phyloP scores from a whole-genome alignment of 2,797 vertebrate genomes.

The Siniperca undulata region DNA sequence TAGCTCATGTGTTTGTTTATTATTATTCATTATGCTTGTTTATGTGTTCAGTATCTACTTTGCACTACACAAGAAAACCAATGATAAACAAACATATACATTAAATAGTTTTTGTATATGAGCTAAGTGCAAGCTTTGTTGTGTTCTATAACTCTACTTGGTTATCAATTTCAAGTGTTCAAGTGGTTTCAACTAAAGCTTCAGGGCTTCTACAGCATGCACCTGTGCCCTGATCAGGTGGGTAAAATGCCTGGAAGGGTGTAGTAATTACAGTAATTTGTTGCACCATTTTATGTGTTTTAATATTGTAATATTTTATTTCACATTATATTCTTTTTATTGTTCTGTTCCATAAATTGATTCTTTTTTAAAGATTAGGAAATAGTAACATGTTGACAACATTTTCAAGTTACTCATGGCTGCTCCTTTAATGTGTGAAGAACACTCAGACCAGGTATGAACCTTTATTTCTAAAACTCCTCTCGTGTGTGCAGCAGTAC shows the following conservation, averaged over 20 bases:
- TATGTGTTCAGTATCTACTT: neutral
- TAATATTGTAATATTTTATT: neutral
- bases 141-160: neutral
- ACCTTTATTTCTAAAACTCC: conserved; percentile 6
- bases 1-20: neutral
- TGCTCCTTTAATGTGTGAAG: conserved; percentile 1
- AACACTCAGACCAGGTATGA: neutral
- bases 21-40: neutral
- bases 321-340: neutral
- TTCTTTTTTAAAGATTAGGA: neutral
- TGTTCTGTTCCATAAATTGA: conserved; percentile 1
- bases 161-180: no score
- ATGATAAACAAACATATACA: neutral
- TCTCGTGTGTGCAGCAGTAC: neutral
- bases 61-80: neutral
- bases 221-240: no score
- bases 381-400: neutral
- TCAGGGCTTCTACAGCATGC: no score
- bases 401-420: conserved; percentile 9
- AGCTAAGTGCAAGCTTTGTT: neutral
- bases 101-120: neutral
- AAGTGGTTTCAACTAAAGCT: no score
- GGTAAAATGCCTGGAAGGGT: neutral
- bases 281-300: neutral
- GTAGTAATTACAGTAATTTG: neutral